Evolutionary conservation across 2,888 invertebrate species (phyloP), one percentile per base, ranked within the genome.

Genomic region (Cataglyphis albicans): DNA sequence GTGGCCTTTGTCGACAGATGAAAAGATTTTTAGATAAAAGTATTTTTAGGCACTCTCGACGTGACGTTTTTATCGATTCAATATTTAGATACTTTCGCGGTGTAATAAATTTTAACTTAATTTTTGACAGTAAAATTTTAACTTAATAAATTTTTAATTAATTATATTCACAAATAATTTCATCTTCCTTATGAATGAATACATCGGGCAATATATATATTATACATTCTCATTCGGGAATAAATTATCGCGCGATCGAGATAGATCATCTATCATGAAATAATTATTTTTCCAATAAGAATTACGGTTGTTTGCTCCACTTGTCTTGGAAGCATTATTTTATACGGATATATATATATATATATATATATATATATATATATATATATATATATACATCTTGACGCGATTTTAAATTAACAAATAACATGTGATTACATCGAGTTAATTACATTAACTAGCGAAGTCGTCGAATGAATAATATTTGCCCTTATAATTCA

Each of bases 371-470:
- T 32, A 32, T 41, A 41, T 12, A 7, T 32, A n/a, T 32, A n/a
- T n/a, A 6, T 35, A 35, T 32, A 32, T 32, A 32, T 32, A 32
- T 41, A 41, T 12, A 7, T 32, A n/a, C 3, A 52, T 41, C 41
- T 29, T 38, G 67, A n/a, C 25, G 59, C 72, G 70, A 59, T 72
- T 70, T 21, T 80, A 80, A 80, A 80, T 61, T 70, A 70, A 32
- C 59, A 12, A 59, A 18, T 57, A 70, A 80, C 78, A 44, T 70
- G 32, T 41, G 35, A 80, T 80, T 44, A 59, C 35, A 21, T 48
- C 59, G 78, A 32, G 21, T 57, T 80, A 80, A 80, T 80, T 80
- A 72, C 61, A 80, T 80, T 80, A 80, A 80, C 72, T 61, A 80
- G 70, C 72, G n/a, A 6, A 78, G 68, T 74, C 29, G 67, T 59